Base-by-base conservation (phyloP, 2,797 vertebrate species). In the Gymnoscopelus microlampas region DNA sequence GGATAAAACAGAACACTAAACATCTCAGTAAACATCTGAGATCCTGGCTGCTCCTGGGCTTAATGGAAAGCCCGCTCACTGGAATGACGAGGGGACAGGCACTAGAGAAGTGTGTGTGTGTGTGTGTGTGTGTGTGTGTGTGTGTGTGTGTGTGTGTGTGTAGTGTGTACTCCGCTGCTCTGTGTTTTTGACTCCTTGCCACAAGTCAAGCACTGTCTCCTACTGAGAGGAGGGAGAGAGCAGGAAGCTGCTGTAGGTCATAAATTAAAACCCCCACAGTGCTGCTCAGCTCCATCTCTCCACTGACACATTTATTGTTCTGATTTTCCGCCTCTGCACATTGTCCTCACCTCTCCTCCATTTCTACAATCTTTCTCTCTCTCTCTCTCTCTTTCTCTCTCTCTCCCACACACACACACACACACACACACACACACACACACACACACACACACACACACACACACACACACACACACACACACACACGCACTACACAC, bases 241-340 rank as follows among this genome's bases (percentile, higher is more conserved):
- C 70, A 83, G 89, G 84, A 90, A 89, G 80, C 73, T 6, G 57
- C 78, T 78, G 60, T 79, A 80, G 73, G 58, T 78, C 68, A 74
- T 87, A 88, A 87, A 88, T 90, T 77, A 61, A 44, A 81, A 85
- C 54, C 59, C 76, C 68, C 80, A 78, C 79, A 54, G 84, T 44
- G 39, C 39, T 44, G 39, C 70, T 51, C 66, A 50, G 64, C 73
- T 88, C 67, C 62, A 81, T 88, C 79, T 76, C 76, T 75, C 64
- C 66, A 74, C 75, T 78, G 87, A 90, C 85, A 88, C 83, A 70
- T 92, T 92, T 87, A 91, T 87, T 87, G 79, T 80, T 70, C 54
- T 78, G 70, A 71, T 77, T 77, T 82, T 67, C 35, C 56, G 29
- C 44, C 70, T 66, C 54, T 62, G 50, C 5, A 63, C 70, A 67